Conservation (phyloP, 2,797 vertebrate species). For the Sebastes glaucus region DNA sequence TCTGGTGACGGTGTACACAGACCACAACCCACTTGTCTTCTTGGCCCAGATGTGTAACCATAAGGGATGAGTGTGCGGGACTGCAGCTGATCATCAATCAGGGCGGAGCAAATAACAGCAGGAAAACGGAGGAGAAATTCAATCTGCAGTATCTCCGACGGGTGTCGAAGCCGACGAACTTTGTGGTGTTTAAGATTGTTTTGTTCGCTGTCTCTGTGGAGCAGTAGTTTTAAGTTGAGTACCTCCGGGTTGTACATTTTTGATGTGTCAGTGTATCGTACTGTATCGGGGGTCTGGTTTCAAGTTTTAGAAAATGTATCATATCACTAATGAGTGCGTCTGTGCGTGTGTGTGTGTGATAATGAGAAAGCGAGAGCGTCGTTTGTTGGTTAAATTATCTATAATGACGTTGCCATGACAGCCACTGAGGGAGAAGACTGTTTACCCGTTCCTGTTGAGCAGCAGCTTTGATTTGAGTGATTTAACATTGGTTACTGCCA, state of each 20-base stretch:
- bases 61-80: too few relatives aligned
- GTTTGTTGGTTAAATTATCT: conserved; percentile 67
- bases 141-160: too few relatives aligned
- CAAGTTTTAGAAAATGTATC: conserved; percentile 84
- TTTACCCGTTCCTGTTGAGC: conserved; percentile 74
- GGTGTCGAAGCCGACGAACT: too few relatives aligned
- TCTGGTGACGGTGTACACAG: background rate
- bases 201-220: too few relatives aligned
- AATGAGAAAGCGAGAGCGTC: conserved; percentile 53
- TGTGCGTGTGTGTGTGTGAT: conserved; percentile 38
- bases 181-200: too few relatives aligned
- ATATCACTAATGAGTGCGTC: conserved; percentile 72
- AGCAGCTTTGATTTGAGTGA: too few relatives aligned
- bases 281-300: conserved; percentile 91
- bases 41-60: background rate
- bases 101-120: too few relatives aligned
- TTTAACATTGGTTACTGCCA: too few relatives aligned
- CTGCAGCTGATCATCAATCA: too few relatives aligned
- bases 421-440: conserved; percentile 84
- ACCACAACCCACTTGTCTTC: background rate
- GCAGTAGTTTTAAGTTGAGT: too few relatives aligned
- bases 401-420: conserved; percentile 82
- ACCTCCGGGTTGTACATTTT: conserved; percentile 77
- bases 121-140: too few relatives aligned
- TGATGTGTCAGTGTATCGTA: conserved; percentile 89